Evolutionary conservation across 2,797 vertebrate genomes (phyloP).

Genomic region (Onychomys torridus): DNA sequence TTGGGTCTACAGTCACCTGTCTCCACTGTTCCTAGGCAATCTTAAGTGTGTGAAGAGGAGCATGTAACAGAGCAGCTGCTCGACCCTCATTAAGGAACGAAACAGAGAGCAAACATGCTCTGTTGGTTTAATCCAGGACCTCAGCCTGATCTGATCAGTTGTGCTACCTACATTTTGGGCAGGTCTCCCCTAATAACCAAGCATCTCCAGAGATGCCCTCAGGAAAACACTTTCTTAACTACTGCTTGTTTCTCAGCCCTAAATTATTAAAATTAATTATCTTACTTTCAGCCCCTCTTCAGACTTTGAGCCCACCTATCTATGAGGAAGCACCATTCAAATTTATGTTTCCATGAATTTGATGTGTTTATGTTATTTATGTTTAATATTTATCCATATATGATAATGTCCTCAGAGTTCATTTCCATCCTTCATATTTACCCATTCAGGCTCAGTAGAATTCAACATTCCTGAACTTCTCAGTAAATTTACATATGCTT

Average conservation of each 20-base stretch:
- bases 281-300: background rate
- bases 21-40: background rate
- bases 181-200: background rate
- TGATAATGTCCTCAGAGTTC: background rate
- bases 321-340: background rate
- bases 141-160: background rate
- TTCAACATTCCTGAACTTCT: background rate
- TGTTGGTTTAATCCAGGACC: no score
- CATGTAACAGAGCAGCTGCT: background rate
- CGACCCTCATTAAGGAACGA: background rate
- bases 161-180: background rate
- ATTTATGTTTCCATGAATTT: background rate
- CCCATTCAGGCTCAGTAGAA: background rate
- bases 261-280: background rate
- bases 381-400: background rate
- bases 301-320: fast-evolving
- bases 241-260: background rate
- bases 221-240: background rate
- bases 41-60: background rate
- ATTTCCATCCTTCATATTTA: background rate
- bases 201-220: background rate
- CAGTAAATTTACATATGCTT: background rate
- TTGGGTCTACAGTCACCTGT: background rate
- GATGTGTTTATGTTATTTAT: background rate
- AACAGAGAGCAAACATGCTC: background rate